Base-by-base conservation (phyloP, 2,797 vertebrate genomes). In the Coregonus ussuriensis region DNA sequence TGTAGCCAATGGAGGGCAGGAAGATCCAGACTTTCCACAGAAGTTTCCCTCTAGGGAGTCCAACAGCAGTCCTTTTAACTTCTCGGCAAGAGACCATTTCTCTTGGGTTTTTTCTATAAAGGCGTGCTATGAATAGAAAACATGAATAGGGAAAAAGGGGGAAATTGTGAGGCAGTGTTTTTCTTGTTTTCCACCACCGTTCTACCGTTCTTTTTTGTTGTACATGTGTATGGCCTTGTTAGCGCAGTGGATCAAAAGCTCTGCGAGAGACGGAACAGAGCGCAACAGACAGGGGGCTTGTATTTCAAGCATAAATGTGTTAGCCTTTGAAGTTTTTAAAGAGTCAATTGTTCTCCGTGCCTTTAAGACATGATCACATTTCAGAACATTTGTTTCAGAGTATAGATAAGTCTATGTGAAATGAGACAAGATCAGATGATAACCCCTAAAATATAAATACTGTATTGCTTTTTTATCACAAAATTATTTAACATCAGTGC, bases 31-130 rank as follows among this genome's bases (percentile, higher is more conserved):
- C 74, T 62, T 76, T 66, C 54, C 62, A 33, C 71, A 29, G 78
- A 72, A 71, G 75, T 71, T 71, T 74, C 74, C 83, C 71, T 15
- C 82, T 14, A 6, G 85, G 81, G 82, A 83, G 83, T 77, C 74
- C 53, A 35, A 79, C 74, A 74, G 54, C 80, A 78, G 72, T 13
- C 63, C 88, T 86, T 85, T 89, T 78, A 87, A 82, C 77, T 83
- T 84, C 72, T 77, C 81, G 33, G 79, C 80, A 80, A 81, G 59
- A 81, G 72, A 71, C 75, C 59, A 74, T 54, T 72, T 74, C 31
- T 77, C 71, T 56, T 47, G 25, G 25, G 31, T 54, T 68, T 69
- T 78, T 74, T 78, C 68, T 41, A 69, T 37, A 75, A 18, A 25
- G 80, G 73, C 75, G 14, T 51, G 15, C 80, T 80, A 68, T 54